Percentiles rank a stretch among this genome's conserved stretches.
Conservation (phyloP, 2,797 vertebrate genomes). For the Tadarida brasiliensis region DNA sequence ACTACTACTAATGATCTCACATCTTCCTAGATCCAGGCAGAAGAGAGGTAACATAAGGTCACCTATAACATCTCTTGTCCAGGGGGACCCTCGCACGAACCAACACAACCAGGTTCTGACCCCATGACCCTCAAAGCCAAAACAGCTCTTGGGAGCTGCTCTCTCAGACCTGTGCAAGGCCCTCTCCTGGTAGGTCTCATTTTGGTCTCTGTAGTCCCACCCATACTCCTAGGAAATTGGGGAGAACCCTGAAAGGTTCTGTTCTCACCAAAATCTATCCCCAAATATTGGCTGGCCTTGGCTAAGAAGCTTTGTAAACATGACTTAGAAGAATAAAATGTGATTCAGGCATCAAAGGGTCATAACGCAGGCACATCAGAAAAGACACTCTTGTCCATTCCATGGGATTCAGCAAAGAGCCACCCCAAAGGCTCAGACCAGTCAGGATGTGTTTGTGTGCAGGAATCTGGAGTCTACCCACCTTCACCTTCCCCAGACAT, state of each 20-base stretch:
- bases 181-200: neutral
- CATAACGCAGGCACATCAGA: neutral
- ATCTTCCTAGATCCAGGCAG: conserved; percentile 88
- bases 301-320: neutral
- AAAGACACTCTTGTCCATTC: neutral
- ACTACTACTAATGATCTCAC: conserved; percentile 71
- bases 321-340: neutral
- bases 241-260: neutral
- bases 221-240: fast-evolving
- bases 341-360: neutral
- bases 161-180: no score
- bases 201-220: neutral
- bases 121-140: no score
- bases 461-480: neutral
- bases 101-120: neutral
- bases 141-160: no score
- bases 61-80: neutral
- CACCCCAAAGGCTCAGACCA: neutral
- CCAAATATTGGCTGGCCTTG: neutral
- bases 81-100: neutral
- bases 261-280: neutral
- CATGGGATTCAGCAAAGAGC: neutral
- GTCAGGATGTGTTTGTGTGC: neutral
- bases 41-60: conserved; percentile 83
- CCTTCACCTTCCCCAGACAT: no score